Conservation (phyloP, 1,140 invertebrate species). For the Ganaspis sp. region DNA sequence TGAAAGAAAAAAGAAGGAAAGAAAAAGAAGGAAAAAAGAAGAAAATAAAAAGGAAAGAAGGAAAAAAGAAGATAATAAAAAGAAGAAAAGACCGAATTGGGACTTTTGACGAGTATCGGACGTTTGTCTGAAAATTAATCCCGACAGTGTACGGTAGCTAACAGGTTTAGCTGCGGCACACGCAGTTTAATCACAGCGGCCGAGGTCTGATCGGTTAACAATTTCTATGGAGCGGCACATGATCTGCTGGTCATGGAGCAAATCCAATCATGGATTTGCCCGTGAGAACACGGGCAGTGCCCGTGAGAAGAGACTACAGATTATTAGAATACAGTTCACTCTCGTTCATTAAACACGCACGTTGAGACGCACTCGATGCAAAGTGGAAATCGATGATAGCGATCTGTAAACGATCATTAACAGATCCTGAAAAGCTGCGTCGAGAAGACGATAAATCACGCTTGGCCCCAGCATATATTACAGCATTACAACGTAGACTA, state of each 20-base stretch:
- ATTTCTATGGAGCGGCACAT: slow-evolving; percentile 37
- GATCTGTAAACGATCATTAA: slow-evolving; percentile 56
- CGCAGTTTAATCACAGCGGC: slow-evolving; percentile 43
- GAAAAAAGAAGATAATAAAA: neutral
- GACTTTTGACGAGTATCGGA: neutral
- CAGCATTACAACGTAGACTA: neutral
- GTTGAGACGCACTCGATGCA: slow-evolving; percentile 48
- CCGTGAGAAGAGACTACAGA: neutral
- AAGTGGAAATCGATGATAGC: slow-evolving; percentile 46
- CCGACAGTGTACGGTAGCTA: slow-evolving; percentile 43
- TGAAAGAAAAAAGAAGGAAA: too few species aligned
- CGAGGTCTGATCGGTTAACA: slow-evolving; percentile 39
- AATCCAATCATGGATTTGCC: slow-evolving; percentile 46
- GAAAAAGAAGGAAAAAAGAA: too few species aligned
- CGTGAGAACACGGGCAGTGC: slow-evolving; percentile 36
- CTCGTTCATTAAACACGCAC: neutral
- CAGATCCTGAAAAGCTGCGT: slow-evolving; percentile 45
- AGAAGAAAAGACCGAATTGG: neutral
- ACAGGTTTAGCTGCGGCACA: slow-evolving; percentile 45
- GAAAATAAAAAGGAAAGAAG: too few species aligned
- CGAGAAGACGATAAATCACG: slow-evolving; percentile 7
- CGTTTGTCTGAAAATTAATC: slow-evolving; percentile 38
- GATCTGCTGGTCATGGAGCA: slow-evolving; percentile 42
- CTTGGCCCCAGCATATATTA: slow-evolving; percentile 9
- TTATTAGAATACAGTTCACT: slow-evolving; percentile 2